phyloP scores from a whole-genome alignment of 2,888 invertebrate species.

The Caenorhabditis sp. region DNA sequence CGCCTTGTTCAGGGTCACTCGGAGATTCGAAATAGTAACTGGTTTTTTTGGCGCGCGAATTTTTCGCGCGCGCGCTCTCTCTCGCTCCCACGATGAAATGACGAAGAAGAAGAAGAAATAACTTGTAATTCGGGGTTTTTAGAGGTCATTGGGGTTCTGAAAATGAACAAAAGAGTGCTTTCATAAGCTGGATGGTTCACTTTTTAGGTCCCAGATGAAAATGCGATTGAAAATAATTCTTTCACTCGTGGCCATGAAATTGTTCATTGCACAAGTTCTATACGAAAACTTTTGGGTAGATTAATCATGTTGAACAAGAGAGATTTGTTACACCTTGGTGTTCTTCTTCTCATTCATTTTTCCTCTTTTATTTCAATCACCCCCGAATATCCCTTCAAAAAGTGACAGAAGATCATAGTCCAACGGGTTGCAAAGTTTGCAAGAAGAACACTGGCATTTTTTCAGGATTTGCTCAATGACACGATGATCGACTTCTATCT shows the following conservation, averaged over 20 bases:
- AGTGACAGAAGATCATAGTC: too few species aligned
- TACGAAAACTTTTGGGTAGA: neutral
- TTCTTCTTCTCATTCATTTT: too few species aligned
- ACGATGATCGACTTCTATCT: slow-evolving; percentile 67
- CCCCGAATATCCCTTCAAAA: too few species aligned
- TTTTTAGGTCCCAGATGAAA: too few species aligned
- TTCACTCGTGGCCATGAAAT: neutral
- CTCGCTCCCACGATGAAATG: neutral
- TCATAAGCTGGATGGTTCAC: too few species aligned
- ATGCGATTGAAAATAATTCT: neutral
- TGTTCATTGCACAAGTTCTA: slow-evolving; percentile 9
- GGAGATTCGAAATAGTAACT: neutral
- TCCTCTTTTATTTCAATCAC: too few species aligned
- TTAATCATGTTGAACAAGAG: neutral
- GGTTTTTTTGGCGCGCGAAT: neutral
- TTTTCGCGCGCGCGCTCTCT: neutral
- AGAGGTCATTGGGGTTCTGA: slow-evolving; percentile 5
- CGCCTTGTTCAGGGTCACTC: neutral
- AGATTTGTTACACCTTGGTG: slow-evolving; percentile 5
- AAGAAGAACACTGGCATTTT: neutral
- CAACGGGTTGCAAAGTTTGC: neutral
- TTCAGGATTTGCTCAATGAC: slow-evolving; percentile 60
- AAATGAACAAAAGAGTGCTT: too few species aligned
- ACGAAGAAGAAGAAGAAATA: neutral
- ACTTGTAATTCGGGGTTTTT: too few species aligned